Evolutionary conservation across 2,797 vertebrate genomes (phyloP).

Genomic region (Poecilia velifera): DNA sequence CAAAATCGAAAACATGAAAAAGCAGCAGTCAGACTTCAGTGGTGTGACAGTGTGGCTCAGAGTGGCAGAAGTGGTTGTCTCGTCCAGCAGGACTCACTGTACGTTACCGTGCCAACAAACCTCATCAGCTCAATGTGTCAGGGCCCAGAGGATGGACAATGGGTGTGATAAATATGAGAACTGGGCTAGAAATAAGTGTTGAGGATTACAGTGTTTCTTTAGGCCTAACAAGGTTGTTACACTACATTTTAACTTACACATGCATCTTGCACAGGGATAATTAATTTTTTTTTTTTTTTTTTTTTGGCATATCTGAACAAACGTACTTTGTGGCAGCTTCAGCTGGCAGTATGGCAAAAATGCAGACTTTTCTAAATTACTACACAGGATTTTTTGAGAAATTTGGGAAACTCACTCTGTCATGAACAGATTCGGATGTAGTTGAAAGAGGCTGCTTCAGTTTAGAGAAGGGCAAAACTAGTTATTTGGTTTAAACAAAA

Average conservation of each 20-base stretch:
- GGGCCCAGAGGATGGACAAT: constrained; percentile 53
- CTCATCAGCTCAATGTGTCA: constrained; percentile 54
- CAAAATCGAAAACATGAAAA: constrained; percentile 77
- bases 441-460: constrained; percentile 32
- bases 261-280: constrained; percentile 66
- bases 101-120: constrained; percentile 54
- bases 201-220: constrained; percentile 54
- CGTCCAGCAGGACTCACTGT: constrained; percentile 66
- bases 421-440: constrained; percentile 22
- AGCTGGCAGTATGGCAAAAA: constrained; percentile 53
- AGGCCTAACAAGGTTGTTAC: constrained; percentile 46
- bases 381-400: constrained; percentile 18
- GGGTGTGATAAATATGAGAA: constrained; percentile 42
- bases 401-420: constrained; percentile 24
- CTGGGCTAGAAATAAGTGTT: constrained; percentile 43
- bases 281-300: constrained; percentile 45
- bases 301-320: constrained; percentile 59
- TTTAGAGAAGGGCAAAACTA: constrained; percentile 22
- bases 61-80: constrained; percentile 88
- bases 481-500: background rate
- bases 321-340: constrained; percentile 58
- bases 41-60: constrained; percentile 95
- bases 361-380: constrained; percentile 30
- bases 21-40: constrained; percentile 92
- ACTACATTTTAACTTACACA: constrained; percentile 62